Percentiles rank a stretch among this genome's conserved stretches.
Conservation (phyloP, 2,797 vertebrate species). For the Sebastes goodei region DNA sequence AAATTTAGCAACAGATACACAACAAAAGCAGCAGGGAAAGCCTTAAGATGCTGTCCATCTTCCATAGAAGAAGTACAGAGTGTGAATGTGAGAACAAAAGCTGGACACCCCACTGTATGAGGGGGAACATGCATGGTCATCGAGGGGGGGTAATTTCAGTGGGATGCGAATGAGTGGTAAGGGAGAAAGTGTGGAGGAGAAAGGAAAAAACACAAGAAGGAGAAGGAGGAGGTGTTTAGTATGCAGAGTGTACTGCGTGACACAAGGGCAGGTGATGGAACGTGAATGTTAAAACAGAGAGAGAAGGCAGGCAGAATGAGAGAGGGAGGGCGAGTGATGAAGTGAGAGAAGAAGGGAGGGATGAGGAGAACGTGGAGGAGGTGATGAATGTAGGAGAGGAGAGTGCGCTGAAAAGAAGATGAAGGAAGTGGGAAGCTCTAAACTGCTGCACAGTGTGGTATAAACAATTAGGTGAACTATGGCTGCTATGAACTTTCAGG, state of each 20-base stretch:
- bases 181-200: constrained; percentile 22
- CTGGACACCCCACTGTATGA: background rate
- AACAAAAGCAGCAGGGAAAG: constrained; percentile 1
- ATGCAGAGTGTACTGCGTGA: constrained; percentile 51
- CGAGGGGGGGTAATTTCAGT: background rate
- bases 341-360: constrained; percentile 38
- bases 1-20: constrained; percentile 12
- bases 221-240: constrained; percentile 33
- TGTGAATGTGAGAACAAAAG: constrained; percentile 1
- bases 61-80: background rate
- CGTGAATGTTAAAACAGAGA: constrained; percentile 62
- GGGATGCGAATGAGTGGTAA: constrained; percentile 4
- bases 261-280: constrained; percentile 71
- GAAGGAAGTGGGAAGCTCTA: constrained; percentile 44
- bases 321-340: constrained; percentile 36
- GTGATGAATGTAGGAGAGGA: constrained; percentile 62
- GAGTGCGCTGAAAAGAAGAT: constrained; percentile 16
- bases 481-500: constrained; percentile 12
- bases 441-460: constrained; percentile 28
- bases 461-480: constrained; percentile 12
- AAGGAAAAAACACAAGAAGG: constrained; percentile 24
- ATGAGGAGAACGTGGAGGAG: constrained; percentile 57
- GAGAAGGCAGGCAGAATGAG: constrained; percentile 26
- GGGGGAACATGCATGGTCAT: background rate
- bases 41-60: background rate